Evolutionary conservation across 2,888 invertebrate species (phyloP).

Genomic region (Drosophila imparisetae): DNA sequence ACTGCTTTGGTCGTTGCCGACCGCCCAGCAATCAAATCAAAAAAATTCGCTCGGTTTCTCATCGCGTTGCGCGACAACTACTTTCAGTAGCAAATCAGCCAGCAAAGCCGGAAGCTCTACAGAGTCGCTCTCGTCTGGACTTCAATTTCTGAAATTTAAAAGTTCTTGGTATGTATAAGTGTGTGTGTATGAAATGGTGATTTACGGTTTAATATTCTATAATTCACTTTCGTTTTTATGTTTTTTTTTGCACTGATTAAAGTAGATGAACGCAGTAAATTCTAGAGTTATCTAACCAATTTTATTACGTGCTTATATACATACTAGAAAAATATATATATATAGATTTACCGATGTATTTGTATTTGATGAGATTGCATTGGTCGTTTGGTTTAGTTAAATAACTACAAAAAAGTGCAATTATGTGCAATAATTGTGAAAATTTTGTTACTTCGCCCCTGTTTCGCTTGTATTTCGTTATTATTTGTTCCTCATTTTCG

Average conservation of each 20-base stretch:
- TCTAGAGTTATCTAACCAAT: constrained; percentile 64
- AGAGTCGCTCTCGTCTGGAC: constrained; percentile 59
- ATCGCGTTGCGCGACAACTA: constrained; percentile 27
- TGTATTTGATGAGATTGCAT: not conserved
- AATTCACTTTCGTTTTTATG: constrained; percentile 13
- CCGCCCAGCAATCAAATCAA: constrained; percentile 8
- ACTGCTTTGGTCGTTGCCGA: constrained; percentile 34
- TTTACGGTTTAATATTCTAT: constrained; percentile 20
- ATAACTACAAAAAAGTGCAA: constrained; percentile 1
- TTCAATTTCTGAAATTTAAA: constrained; percentile 60
- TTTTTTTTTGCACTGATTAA: constrained; percentile 19
- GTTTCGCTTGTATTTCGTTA: constrained; percentile 31
- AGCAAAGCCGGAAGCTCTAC: constrained; percentile 62
- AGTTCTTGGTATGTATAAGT: constrained; percentile 70
- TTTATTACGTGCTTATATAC: constrained; percentile 11
- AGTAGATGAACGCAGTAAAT: constrained; percentile 7
- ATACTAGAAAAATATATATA: not conserved
- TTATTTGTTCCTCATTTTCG: constrained; percentile 37
- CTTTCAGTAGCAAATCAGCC: constrained; percentile 71
- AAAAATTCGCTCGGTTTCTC: constrained; percentile 24
- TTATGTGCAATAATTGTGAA: not conserved
- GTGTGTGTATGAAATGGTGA: constrained; percentile 23
- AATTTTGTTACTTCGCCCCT: constrained; percentile 12
- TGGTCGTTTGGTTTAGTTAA: constrained; percentile 10
- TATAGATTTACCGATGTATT: constrained; percentile 26